These are phyloP conservation scores for Loris lydekkerianus DNA, from an alignment of 2,797 vertebrate genomes.

Conservation along the genomic window DNA sequence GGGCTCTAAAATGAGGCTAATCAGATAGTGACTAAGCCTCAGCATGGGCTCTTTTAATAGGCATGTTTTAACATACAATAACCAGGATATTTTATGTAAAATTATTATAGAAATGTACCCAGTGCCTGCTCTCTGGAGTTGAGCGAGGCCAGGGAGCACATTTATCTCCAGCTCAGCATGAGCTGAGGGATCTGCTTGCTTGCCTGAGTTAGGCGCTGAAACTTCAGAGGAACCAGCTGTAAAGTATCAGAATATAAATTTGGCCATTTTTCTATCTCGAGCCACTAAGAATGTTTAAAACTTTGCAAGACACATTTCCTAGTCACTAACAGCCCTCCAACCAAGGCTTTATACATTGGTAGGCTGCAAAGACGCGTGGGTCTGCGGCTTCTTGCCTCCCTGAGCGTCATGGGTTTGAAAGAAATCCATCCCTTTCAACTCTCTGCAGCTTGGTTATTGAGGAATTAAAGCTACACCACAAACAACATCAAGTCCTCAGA, in stretches of 20 bases:
- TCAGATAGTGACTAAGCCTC: slow-evolving; percentile 85
- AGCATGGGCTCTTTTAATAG: slow-evolving; percentile 74
- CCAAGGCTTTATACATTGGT: not conserved
- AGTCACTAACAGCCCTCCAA: accelerated
- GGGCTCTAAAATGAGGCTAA: slow-evolving; percentile 85
- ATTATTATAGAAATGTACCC: slow-evolving; percentile 53
- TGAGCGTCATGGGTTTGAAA: not conserved
- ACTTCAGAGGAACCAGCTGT: not conserved
- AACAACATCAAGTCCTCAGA: slow-evolving; percentile 76
- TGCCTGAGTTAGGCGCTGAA: not conserved
- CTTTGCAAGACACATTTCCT: not conserved
- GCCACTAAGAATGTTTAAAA: not conserved
- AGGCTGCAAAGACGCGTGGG: accelerated
- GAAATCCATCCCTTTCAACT: slow-evolving; percentile 46
- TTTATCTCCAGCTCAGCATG: slow-evolving; percentile 53
- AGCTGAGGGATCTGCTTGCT: not conserved
- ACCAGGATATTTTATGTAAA: slow-evolving; percentile 63
- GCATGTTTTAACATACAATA: slow-evolving; percentile 68
- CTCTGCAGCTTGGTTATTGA: slow-evolving; percentile 68
- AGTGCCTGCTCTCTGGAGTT: slow-evolving; percentile 25
- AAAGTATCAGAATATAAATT: not conserved
- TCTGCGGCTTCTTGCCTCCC: accelerated
- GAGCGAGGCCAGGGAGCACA: not conserved
- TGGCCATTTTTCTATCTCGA: not conserved
- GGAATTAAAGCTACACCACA: slow-evolving; percentile 81